These are phyloP conservation scores for Drosophila yooni DNA, from an alignment of 2,888 invertebrate genomes.

Conservation along the genomic window DNA sequence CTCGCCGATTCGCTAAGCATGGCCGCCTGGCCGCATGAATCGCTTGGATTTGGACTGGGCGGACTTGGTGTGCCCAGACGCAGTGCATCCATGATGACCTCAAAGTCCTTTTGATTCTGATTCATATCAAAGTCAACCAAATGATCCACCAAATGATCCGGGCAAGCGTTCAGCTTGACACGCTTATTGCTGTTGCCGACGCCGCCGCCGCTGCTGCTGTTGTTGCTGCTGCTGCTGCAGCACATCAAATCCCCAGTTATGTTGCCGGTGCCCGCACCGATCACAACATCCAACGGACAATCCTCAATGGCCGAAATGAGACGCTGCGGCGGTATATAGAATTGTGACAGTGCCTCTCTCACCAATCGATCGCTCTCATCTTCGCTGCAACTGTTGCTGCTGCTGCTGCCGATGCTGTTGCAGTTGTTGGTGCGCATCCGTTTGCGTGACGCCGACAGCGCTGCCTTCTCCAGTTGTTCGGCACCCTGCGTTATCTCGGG, in stretches of 20 bases:
- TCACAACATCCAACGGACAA: conserved; percentile 84
- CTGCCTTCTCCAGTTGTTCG: conserved; percentile 84
- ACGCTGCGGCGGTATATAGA: conserved; percentile 89
- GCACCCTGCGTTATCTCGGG: conserved; percentile 85
- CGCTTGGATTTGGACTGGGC: conserved; percentile 80
- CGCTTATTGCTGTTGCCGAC: conserved; percentile 47
- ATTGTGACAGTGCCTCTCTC: conserved; percentile 89
- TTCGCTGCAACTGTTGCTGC: conserved; percentile 83
- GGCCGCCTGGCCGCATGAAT: conserved; percentile 88
- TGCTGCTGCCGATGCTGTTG: conserved; percentile 31
- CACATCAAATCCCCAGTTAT: not conserved
- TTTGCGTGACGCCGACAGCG: conserved; percentile 83
- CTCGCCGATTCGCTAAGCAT: conserved; percentile 87
- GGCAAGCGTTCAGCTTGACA: conserved; percentile 40
- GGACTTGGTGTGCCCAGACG: conserved; percentile 83
- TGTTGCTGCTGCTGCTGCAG: not conserved
- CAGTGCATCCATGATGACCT: conserved; percentile 85
- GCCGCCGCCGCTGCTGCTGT: not conserved
- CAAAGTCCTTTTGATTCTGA: conserved; percentile 85
- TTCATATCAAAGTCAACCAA: conserved; percentile 83
- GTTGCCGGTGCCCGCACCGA: conserved; percentile 28
- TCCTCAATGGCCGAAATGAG: conserved; percentile 89
- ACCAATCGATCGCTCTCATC: conserved; percentile 89
- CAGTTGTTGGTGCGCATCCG: conserved; percentile 83
- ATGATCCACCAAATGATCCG: conserved; percentile 71